Base-by-base conservation (phyloP, 1,140 invertebrate species). In the Brachionus rotundiformis region DNA sequence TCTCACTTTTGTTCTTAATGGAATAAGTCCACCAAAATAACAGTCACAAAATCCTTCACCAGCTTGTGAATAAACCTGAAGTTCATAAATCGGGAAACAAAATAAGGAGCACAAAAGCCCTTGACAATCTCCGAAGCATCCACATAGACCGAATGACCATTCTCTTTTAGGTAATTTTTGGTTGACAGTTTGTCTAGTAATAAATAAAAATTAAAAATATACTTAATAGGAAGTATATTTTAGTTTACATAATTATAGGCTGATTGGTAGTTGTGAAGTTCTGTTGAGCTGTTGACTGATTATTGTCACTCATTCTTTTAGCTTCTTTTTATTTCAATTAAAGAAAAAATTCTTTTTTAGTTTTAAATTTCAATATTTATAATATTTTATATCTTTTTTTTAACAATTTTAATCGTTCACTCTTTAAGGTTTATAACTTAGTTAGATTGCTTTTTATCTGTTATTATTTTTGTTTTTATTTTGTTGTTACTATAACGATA, bases 1-100 rank as follows among this genome's bases (percentile, higher is more conserved):
- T 77, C 75, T 31, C 27, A 77, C 75, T 77, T 77, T 77, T 5
- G 23, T 10, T 49, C 75, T 77, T 7, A 77, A 19, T 59, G 75
- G 75, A 49, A 77, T 16, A 13, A 49, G 19, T 6, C 75, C 75
- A 31, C 75, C 75, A 2, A 44, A 49, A 2, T 49, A 19, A 36
- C 75, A 77, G 36, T 59, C 49, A 49, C 75, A 77, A 49, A 49
- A 49, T 13, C 75, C 75, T 59, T 77, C 39, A 11, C 49, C 49
- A 11, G 75, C 49, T 47, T 54, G n/a, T 8, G 23, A 29, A 59
- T 54, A 77, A 10, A 49, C n/a, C 5, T 4, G 13, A 25, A n/a
- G 25, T 25, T 31, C 16, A 59, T 77, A 77, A 11, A 8, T 23
- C 4, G 11, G 7, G 4, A n/a, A 3, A 29, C 10, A 77, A 33